Conservation (phyloP, 1,140 invertebrate species). For the Drosophila athabasca region DNA sequence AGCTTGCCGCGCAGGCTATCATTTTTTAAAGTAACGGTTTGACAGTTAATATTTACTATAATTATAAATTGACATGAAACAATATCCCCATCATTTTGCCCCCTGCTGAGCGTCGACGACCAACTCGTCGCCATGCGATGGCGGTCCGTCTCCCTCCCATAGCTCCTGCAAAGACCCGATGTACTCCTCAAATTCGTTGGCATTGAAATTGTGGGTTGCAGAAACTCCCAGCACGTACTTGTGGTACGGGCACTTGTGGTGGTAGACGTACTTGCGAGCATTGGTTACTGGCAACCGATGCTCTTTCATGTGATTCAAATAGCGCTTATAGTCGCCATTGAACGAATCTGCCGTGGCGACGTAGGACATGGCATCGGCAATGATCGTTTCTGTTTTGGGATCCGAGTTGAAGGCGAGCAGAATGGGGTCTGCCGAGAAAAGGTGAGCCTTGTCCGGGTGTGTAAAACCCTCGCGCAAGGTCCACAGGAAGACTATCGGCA, state of each 20-base stretch:
- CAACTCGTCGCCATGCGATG: too few species aligned
- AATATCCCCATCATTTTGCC: too few species aligned
- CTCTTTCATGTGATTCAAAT: too few species aligned
- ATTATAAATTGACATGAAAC: too few species aligned
- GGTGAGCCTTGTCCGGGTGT: not conserved
- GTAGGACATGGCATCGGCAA: conserved; percentile 22
- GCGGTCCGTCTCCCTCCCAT: conserved; percentile 14
- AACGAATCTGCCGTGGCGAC: not conserved
- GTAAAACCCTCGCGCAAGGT: conserved; percentile 8
- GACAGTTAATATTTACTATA: too few species aligned
- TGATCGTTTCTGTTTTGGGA: not conserved
- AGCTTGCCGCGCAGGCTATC: too few species aligned
- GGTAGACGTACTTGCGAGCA: conserved; percentile 28
- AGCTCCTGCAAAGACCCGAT: conserved; percentile 12
- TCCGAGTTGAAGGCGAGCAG: conserved; percentile 26
- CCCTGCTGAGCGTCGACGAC: too few species aligned
- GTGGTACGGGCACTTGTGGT: conserved; percentile 32
- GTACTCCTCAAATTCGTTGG: conserved; percentile 2
- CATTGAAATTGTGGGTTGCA: conserved; percentile 14
- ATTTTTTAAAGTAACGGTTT: too few species aligned
- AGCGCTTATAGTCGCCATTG: not conserved
- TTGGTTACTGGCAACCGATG: not conserved
- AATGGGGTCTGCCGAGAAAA: conserved; percentile 17
- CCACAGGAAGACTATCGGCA: conserved; percentile 24
- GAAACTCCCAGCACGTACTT: not conserved